Conservation (phyloP, 2,888 invertebrate species). For the Rhamnusium bicolor region DNA sequence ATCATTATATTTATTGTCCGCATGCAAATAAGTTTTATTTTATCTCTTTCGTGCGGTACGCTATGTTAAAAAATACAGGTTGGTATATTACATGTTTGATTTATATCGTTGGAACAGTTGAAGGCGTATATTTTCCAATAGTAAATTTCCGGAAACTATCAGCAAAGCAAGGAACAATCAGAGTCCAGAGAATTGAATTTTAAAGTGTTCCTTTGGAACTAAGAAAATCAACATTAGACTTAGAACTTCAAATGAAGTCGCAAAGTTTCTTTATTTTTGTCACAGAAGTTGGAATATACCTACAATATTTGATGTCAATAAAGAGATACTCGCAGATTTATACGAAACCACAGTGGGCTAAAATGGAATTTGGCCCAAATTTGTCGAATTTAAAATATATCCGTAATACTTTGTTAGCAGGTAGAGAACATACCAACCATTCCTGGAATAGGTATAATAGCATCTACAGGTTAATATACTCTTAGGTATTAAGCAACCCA, state of each 20-base stretch:
- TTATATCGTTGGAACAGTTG: background rate
- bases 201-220: background rate
- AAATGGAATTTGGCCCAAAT: no score
- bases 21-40: background rate
- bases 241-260: background rate
- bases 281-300: background rate
- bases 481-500: no score
- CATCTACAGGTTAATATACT: no score
- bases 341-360: no score
- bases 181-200: slow-evolving; percentile 5
- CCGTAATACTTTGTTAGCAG: no score
- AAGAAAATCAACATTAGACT: background rate
- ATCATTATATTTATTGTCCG: background rate
- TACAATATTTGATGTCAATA: background rate
- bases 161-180: background rate
- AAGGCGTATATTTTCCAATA: background rate
- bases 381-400: no score
- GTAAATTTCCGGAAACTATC: background rate
- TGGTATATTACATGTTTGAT: background rate
- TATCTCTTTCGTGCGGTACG: background rate
- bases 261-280: background rate
- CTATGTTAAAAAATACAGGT: background rate
- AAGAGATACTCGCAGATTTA: no score
- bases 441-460: no score
- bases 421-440: no score